Percentiles rank a stretch among this genome's conserved stretches.
phyloP scores from a whole-genome alignment of 2,113 vertebrate genomes.

The Podarcis cretensis region DNA sequence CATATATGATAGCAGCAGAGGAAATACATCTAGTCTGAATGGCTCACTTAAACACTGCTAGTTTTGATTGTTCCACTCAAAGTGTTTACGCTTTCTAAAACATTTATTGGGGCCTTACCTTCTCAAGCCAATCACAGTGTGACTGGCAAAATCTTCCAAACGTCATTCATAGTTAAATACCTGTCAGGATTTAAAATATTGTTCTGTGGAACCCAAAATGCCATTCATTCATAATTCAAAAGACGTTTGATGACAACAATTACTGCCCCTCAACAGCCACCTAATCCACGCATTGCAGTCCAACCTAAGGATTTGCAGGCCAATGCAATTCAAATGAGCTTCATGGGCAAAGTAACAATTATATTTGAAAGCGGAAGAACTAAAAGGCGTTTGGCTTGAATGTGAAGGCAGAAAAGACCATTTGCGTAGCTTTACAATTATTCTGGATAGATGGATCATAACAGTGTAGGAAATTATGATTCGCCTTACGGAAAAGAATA shows the following conservation, averaged over 20 bases:
- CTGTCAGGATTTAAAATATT: constrained; percentile 66
- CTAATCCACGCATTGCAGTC: constrained; percentile 58
- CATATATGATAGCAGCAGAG: not conserved
- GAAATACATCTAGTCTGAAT: not conserved
- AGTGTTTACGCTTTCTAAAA: not conserved
- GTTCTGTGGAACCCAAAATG: constrained; percentile 70
- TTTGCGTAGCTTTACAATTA: constrained; percentile 7
- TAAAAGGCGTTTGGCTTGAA: constrained; percentile 36
- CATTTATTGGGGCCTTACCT: constrained; percentile 43
- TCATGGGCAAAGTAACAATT: constrained; percentile 52
- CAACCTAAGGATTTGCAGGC: constrained; percentile 49
- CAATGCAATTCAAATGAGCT: constrained; percentile 68
- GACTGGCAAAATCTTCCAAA: constrained; percentile 63
- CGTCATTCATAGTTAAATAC: constrained; percentile 69
- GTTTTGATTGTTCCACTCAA: constrained; percentile 18
- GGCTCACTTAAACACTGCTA: constrained; percentile 11
- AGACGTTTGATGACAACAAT: constrained; percentile 66
- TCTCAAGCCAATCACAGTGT: constrained; percentile 55
- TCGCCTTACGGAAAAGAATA: constrained; percentile 20
- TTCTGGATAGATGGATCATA: not conserved
- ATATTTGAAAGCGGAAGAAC: constrained; percentile 10
- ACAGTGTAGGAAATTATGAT: constrained; percentile 5
- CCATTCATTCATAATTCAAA: constrained; percentile 76
- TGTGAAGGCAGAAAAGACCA: not conserved
- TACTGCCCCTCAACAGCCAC: constrained; percentile 48